Conservation (phyloP, 1,140 invertebrate genomes). For the Drosophila guanche region DNA sequence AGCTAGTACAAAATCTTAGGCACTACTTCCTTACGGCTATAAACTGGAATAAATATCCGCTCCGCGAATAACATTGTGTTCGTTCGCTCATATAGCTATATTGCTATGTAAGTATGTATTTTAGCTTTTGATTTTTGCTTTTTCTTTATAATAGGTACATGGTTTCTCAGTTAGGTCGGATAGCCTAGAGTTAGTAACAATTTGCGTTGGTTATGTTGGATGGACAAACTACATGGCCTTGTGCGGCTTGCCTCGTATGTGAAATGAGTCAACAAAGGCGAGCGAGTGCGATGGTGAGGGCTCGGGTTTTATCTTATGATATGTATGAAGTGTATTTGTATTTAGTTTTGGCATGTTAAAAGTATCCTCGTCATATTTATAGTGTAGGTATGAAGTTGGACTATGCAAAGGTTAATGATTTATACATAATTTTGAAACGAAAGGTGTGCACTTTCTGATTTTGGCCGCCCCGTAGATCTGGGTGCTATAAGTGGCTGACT, state of each 20-base stretch:
- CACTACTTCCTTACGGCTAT: not conserved
- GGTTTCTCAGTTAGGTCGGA: constrained; percentile 53
- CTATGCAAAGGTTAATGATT: constrained; percentile 61
- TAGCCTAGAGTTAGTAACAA: constrained; percentile 24
- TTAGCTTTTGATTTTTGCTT: constrained; percentile 55
- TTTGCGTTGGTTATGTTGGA: not conserved
- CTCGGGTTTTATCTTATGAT: constrained; percentile 21
- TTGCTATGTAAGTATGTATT: not conserved
- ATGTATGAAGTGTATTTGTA: constrained; percentile 19
- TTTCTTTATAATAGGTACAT: constrained; percentile 63
- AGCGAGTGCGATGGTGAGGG: not conserved
- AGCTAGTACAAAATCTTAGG: constrained; percentile 19
- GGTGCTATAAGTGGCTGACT: constrained; percentile 70
- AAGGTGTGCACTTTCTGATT: constrained; percentile 49
- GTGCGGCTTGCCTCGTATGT: constrained; percentile 16
- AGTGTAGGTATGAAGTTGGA: not conserved
- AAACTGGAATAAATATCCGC: constrained; percentile 4
- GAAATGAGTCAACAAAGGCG: constrained; percentile 1
- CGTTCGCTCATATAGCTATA: not conserved
- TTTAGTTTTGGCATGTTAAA: constrained; percentile 12
- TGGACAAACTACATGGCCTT: constrained; percentile 4
- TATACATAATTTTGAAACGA: constrained; percentile 71
- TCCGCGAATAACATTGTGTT: too few species aligned
- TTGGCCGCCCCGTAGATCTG: constrained; percentile 18
- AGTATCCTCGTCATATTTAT: not conserved